Evolutionary conservation across 2,888 invertebrate genomes (phyloP).

Genomic region (Megalurothrips usitatus): DNA sequence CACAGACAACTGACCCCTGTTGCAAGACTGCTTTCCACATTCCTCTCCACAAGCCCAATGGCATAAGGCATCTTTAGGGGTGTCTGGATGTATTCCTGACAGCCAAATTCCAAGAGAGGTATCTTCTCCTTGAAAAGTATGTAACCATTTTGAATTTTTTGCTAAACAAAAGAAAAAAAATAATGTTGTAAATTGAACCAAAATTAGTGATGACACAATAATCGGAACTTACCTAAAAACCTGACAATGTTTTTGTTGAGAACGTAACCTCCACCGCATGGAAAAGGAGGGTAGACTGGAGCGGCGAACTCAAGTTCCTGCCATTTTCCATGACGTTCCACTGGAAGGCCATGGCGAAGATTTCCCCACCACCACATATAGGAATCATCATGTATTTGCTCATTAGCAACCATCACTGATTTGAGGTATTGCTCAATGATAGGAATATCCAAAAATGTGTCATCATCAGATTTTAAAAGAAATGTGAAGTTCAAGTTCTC

Average conservation of each 20-base stretch:
- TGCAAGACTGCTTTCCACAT: conserved; percentile 33
- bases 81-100: conserved; percentile 35
- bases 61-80: conserved; percentile 32
- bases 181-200: not conserved
- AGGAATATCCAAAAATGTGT: conserved; percentile 39
- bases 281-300: conserved; percentile 40
- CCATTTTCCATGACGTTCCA: conserved; percentile 40
- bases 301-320: conserved; percentile 37
- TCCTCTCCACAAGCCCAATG: conserved; percentile 36
- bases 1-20: conserved; percentile 32
- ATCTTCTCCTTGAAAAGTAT: conserved; percentile 39
- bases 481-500: conserved; percentile 36
- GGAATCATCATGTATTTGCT: not conserved
- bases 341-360: conserved; percentile 39
- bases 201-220: not conserved
- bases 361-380: conserved; percentile 40
- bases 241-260: conserved; percentile 35
- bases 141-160: not conserved
- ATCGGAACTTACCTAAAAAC: not conserved
- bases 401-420: not conserved
- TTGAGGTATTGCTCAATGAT: conserved; percentile 36
- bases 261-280: conserved; percentile 41
- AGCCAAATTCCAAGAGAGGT: conserved; percentile 40
- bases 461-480: conserved; percentile 41
- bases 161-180: not conserved